Base-by-base conservation (phyloP, 2,797 vertebrate species). In the Coregonus sp. region DNA sequence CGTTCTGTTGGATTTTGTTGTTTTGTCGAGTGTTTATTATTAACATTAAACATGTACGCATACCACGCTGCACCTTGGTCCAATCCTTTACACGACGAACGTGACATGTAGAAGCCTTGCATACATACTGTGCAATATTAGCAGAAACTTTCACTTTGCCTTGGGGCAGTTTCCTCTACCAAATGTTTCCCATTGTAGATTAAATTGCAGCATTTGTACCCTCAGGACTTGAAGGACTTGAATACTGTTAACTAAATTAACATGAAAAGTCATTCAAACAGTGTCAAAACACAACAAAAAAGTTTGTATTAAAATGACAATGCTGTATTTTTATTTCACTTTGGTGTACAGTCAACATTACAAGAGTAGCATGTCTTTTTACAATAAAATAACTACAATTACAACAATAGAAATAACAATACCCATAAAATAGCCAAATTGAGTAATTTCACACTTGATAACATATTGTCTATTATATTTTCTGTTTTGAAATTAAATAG, bases 321-420 rank as follows among this genome's bases (percentile, higher is more conserved):
- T 75, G 25, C 31, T 67, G 74, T 80, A 67, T 79, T 79, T 89
- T 89, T 78, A 86, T 82, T 90, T 88, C 84, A 86, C 87, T 91
- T 91, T 89, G 86, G 90, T 93, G 85, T 92, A 90, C 89, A 92
- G 85, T 90, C 84, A 90, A 92, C 90, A 91, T 87, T 86, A 91
- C 87, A 90, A 84, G 87, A 91, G 85, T 86, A 86, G 83, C 86
- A 91, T 74, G 81, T 88, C 78, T 86, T 90, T 84, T 75, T 88
- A 92, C 91, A 91, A 91, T 84, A 84, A 89, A 89, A 91, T 86
- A 86, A 83, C 82, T 82, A 88, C 79, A 80, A 83, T 83, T 82
- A 87, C 83, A 87, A 84, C 84, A 89, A 89, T 70, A 85, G 83
- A 88, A 88, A 85, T 77, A 86, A 87, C 85, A 86, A 89, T 88